phyloP scores from a whole-genome alignment of 2,888 invertebrate species.

The Lissocephala sabroskyi region DNA sequence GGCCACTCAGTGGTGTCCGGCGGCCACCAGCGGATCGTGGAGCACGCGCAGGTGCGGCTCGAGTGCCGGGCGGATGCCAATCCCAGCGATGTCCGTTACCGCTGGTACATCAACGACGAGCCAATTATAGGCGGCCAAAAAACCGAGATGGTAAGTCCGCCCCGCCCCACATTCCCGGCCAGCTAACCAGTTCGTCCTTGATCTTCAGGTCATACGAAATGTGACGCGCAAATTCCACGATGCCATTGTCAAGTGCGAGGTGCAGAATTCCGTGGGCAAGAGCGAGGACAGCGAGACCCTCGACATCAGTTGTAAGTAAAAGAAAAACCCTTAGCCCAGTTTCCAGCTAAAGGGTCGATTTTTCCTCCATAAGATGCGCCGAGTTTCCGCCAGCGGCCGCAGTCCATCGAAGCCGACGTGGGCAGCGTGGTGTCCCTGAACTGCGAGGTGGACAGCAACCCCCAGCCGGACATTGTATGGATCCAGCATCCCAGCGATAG shows the following conservation, averaged over 20 bases:
- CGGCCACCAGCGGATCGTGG: constrained; percentile 78
- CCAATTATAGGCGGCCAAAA: constrained; percentile 85
- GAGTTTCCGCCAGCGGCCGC: constrained; percentile 82
- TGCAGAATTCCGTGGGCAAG: constrained; percentile 92
- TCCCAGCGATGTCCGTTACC: constrained; percentile 87
- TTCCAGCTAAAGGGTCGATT: too few species aligned
- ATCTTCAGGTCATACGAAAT: constrained; percentile 79
- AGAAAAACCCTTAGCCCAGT: neutral
- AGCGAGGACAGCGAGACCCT: constrained; percentile 89
- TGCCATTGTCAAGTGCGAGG: constrained; percentile 91
- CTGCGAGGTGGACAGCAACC: constrained; percentile 94
- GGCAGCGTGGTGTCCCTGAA: constrained; percentile 84
- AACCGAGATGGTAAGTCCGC: constrained; percentile 79
- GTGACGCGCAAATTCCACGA: constrained; percentile 89
- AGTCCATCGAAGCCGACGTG: constrained; percentile 86
- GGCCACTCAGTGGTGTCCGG: too few species aligned
- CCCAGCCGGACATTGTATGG: constrained; percentile 91
- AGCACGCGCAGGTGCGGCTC: constrained; percentile 86
- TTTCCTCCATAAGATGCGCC: constrained; percentile 80
- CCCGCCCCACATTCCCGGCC: constrained; percentile 33
- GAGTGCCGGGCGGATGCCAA: constrained; percentile 91
- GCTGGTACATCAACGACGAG: constrained; percentile 90
- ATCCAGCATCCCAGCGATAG: constrained; percentile 85
- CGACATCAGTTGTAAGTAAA: constrained; percentile 90
- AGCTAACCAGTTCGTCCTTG: constrained; percentile 28